These are phyloP conservation scores for Falcaria lacertinaria DNA, from an alignment of 2,888 invertebrate genomes.

Conservation along the genomic window DNA sequence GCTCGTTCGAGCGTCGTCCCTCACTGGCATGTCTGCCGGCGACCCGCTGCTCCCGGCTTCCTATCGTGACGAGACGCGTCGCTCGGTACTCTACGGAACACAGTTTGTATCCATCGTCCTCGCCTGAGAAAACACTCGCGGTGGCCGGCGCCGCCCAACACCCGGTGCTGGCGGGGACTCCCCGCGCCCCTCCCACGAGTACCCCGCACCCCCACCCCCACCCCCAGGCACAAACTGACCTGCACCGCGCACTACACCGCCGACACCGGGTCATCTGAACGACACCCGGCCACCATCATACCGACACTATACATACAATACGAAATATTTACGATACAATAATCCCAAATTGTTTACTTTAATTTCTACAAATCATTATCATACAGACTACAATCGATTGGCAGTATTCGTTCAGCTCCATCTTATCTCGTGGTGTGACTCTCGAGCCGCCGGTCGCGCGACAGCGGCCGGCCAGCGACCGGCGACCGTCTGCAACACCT, in stretches of 20 bases:
- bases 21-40: too few species aligned
- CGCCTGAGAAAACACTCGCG: conserved; percentile 60
- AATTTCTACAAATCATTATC: conserved; percentile 69
- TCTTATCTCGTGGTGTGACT: conserved; percentile 52
- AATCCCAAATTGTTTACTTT: conserved; percentile 61
- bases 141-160: conserved; percentile 39
- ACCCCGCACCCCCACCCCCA: neutral
- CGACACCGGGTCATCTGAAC: conserved; percentile 25
- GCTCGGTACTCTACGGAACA: conserved; percentile 75
- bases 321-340: conserved; percentile 69
- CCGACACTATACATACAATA: conserved; percentile 70
- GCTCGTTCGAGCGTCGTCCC: too few species aligned
- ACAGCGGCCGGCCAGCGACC: conserved; percentile 7
- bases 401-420: conserved; percentile 69
- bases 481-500: neutral
- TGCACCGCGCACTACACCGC: too few species aligned
- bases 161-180: conserved; percentile 8
- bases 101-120: conserved; percentile 73
- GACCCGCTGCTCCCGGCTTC: too few species aligned
- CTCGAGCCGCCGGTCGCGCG: too few species aligned
- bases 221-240: neutral
- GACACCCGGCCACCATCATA: conserved; percentile 42
- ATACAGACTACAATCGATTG: conserved; percentile 76
- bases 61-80: conserved; percentile 35
- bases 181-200: conserved; percentile 3